Evolutionary conservation across 2,797 vertebrate species (phyloP).

Genomic region (Poeciliopsis presidionis): DNA sequence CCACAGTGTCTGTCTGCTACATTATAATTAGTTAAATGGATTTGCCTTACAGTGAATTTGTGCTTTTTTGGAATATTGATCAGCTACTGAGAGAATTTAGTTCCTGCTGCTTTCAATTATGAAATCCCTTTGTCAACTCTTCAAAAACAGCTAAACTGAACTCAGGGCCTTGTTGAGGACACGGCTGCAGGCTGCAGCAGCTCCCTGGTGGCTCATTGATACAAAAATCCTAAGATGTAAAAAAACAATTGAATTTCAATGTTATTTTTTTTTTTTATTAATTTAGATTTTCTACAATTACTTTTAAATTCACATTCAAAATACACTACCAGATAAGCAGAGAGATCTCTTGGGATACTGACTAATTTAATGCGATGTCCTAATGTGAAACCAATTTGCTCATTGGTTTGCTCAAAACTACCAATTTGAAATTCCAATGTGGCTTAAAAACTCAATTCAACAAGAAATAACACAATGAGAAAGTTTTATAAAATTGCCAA

Average conservation of each 20-base stretch:
- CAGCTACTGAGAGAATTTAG: slow-evolving; percentile 55
- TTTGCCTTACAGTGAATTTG: slow-evolving; percentile 46
- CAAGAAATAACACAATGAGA: not conserved
- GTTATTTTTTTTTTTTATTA: slow-evolving; percentile 15
- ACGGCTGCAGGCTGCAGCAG: slow-evolving; percentile 26
- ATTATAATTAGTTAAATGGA: slow-evolving; percentile 37
- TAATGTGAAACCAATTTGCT: not conserved
- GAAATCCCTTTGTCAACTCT: slow-evolving; percentile 48
- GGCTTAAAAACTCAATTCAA: not conserved
- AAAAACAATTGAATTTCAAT: slow-evolving; percentile 23
- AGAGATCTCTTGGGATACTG: not conserved
- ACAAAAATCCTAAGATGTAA: slow-evolving; percentile 39
- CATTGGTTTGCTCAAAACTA: not conserved
- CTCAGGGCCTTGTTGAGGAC: not conserved
- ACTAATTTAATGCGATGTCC: not conserved
- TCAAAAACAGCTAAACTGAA: slow-evolving; percentile 59
- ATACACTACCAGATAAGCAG: not conserved
- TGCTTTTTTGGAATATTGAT: slow-evolving; percentile 64
- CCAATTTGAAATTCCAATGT: not conserved
- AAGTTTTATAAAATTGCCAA: not conserved
- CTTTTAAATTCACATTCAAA: slow-evolving; percentile 1
- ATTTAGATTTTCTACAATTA: slow-evolving; percentile 10
- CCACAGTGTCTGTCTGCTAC: slow-evolving; percentile 5
- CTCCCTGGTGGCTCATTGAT: slow-evolving; percentile 51
- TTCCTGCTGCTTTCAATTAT: slow-evolving; percentile 67